Evolutionary conservation across 2,797 vertebrate genomes (phyloP).

Genomic region (Potorous gilbertii): DNA sequence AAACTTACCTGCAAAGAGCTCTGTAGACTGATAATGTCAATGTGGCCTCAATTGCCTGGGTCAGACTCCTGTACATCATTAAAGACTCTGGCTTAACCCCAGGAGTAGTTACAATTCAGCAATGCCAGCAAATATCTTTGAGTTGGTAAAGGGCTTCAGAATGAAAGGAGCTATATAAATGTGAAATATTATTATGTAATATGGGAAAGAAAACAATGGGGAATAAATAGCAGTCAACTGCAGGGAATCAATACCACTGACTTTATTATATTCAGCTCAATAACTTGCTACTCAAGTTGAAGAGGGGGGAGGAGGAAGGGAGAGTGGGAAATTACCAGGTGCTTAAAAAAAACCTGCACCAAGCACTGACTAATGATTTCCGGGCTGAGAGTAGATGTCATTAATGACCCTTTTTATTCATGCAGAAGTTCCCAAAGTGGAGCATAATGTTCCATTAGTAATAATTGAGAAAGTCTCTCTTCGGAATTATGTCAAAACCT

Average conservation of each 20-base stretch:
- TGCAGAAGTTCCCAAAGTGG: conserved; percentile 85
- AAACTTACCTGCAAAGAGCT: background rate
- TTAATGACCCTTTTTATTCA: conserved; percentile 90
- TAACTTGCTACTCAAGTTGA: conserved; percentile 70
- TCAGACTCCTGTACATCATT: background rate
- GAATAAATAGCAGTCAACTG: conserved; percentile 75
- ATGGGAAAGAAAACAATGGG: conserved; percentile 70
- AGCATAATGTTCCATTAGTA: conserved; percentile 88
- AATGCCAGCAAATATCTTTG: conserved; percentile 46
- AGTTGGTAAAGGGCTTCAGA: conserved; percentile 44
- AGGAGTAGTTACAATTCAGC: conserved; percentile 41
- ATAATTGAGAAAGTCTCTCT: conserved; percentile 87
- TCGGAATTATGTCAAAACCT: conserved; percentile 87
- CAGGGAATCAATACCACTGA: conserved; percentile 55
- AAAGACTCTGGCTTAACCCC: background rate
- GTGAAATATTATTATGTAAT: conserved; percentile 62
- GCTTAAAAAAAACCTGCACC: conserved; percentile 69
- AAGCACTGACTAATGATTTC: conserved; percentile 85
- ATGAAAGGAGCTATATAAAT: conserved; percentile 11
- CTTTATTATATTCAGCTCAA: conserved; percentile 64
- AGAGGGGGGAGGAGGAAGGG: conserved; percentile 75
- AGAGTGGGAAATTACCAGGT: conserved; percentile 78
- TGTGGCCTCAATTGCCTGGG: background rate
- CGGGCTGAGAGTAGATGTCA: conserved; percentile 83
- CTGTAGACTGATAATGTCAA: background rate